Evolutionary conservation across 2,797 vertebrate species (phyloP).

Genomic region (Tolypeutes matacus): DNA sequence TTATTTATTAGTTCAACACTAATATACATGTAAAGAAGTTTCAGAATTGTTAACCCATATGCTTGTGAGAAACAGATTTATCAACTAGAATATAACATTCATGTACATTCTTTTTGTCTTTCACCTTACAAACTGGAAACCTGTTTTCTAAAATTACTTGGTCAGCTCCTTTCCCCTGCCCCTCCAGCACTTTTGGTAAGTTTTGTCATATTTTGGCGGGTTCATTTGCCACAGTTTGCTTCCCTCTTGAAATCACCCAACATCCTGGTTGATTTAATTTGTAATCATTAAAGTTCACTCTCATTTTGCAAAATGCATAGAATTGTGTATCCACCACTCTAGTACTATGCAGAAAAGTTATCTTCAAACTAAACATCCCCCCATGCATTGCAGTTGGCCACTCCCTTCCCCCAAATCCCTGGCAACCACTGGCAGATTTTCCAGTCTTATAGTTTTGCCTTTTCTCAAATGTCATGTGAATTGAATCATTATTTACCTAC

Average conservation of each 20-base stretch:
- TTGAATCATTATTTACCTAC: background rate
- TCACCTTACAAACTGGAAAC: background rate
- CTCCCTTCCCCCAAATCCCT: background rate
- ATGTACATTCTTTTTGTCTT: background rate
- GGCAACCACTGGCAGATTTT: background rate
- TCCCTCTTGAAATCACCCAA: background rate
- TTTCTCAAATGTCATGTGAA: background rate
- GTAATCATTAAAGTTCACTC: background rate
- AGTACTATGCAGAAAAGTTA: background rate
- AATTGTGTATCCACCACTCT: background rate
- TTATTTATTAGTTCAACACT: background rate
- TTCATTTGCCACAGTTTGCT: background rate
- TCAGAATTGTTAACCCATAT: background rate
- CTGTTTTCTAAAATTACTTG: background rate
- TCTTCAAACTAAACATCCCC: background rate
- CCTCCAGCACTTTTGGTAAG: background rate
- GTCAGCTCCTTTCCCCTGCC: background rate
- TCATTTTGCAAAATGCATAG: background rate
- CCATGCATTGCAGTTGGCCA: background rate
- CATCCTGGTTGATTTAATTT: background rate
- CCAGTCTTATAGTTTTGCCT: background rate
- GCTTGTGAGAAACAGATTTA: background rate
- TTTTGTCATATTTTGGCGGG: background rate
- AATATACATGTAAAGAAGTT: background rate
- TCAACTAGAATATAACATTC: background rate